These are phyloP conservation scores for Drosophila bocki DNA, from an alignment of 1,140 invertebrate species.

Conservation along the genomic window DNA sequence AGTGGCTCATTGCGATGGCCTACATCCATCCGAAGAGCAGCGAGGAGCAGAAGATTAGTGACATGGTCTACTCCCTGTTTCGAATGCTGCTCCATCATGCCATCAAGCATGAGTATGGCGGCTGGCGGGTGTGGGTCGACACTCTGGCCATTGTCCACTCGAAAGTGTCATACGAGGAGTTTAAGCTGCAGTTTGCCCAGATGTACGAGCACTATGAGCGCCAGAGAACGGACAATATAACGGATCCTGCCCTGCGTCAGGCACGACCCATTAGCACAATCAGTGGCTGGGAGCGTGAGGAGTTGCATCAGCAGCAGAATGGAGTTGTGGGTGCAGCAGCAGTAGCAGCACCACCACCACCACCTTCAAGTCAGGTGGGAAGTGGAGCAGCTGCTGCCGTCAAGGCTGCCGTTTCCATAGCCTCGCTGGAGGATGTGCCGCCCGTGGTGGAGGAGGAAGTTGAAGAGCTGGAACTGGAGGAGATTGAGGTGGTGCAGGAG, in stretches of 20 bases:
- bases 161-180: slow-evolving; percentile 99
- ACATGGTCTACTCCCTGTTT: slow-evolving; percentile 99
- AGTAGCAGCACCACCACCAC: slow-evolving; percentile 16
- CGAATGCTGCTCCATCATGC: slow-evolving; percentile 99
- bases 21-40: slow-evolving; percentile 98
- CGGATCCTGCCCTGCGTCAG: slow-evolving; percentile 95
- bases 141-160: slow-evolving; percentile 99
- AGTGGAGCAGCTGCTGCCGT: slow-evolving; percentile 11
- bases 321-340: slow-evolving; percentile 53
- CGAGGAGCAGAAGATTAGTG: slow-evolving; percentile 98
- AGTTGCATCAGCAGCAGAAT: slow-evolving; percentile 85
- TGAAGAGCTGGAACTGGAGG: slow-evolving; percentile 57
- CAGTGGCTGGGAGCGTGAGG: slow-evolving; percentile 94
- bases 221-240: slow-evolving; percentile 96
- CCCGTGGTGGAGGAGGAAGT: slow-evolving; percentile 72
- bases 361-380: slow-evolving; percentile 3
- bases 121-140: slow-evolving; percentile 99
- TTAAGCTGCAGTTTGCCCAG: slow-evolving; percentile 97
- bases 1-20: slow-evolving; percentile 99
- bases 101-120: slow-evolving; percentile 99
- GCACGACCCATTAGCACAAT: slow-evolving; percentile 98
- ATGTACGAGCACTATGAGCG: slow-evolving; percentile 99
- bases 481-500: slow-evolving; percentile 49
- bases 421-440: slow-evolving; percentile 78
- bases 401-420: slow-evolving; percentile 65